phyloP scores from a whole-genome alignment of 1,140 invertebrate genomes.

The Mamestra configurata region DNA sequence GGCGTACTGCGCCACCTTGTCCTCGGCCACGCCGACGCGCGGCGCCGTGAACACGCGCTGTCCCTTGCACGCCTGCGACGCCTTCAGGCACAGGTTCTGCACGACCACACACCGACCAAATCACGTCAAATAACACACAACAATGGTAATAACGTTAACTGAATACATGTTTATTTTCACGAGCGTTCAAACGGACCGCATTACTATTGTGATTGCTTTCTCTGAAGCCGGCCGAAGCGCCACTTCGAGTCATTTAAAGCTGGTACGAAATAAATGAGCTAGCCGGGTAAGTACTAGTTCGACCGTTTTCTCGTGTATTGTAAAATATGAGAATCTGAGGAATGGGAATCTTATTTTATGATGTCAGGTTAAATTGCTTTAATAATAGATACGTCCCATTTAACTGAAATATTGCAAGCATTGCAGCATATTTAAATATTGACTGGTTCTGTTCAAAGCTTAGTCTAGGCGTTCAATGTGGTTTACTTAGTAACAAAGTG shows the following conservation, averaged over 20 bases:
- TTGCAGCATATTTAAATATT: constrained; percentile 5
- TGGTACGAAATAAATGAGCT: constrained; percentile 33
- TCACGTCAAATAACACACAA: constrained; percentile 62
- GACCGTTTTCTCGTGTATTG: constrained; percentile 20
- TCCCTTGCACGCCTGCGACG: constrained; percentile 94
- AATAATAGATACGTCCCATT: background rate
- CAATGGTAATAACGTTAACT: constrained; percentile 52
- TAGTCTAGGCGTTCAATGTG: background rate
- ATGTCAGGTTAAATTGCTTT: constrained; percentile 20
- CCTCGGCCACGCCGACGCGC: constrained; percentile 95
- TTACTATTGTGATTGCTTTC: constrained; percentile 43
- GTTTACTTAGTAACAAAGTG: constrained; percentile 22
- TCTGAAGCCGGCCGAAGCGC: constrained; percentile 38
- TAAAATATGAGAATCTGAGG: constrained; percentile 18
- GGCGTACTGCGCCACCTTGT: constrained; percentile 97
- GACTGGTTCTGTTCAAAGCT: background rate
- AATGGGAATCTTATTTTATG: constrained; percentile 33
- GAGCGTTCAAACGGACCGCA: constrained; percentile 47
- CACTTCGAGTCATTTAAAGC: constrained; percentile 37
- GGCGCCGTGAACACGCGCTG: constrained; percentile 93
- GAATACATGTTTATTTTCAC: constrained; percentile 61
- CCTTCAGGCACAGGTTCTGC: constrained; percentile 95
- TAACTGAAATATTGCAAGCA: constrained; percentile 36
- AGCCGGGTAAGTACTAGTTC: constrained; percentile 2
- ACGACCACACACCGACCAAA: constrained; percentile 75